Conservation (phyloP, 2,113 vertebrate species). For the Lophura nycthemera region DNA sequence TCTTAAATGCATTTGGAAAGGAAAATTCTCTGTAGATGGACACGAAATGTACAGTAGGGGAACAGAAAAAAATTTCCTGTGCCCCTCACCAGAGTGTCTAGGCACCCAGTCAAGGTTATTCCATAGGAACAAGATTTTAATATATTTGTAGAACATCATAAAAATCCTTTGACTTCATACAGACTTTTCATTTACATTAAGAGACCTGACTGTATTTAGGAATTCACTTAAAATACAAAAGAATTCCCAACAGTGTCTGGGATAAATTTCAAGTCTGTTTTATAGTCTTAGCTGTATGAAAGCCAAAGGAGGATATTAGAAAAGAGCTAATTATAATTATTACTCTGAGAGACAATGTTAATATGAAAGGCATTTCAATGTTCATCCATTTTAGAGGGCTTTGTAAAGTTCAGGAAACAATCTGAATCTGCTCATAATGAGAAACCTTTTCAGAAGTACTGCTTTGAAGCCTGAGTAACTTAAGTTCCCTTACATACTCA, state of each 20-base stretch:
- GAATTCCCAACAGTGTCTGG: constrained; percentile 20
- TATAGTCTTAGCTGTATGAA: constrained; percentile 42
- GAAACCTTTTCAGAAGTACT: neutral
- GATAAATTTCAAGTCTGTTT: constrained; percentile 53
- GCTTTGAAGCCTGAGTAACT: neutral
- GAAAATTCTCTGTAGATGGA: neutral
- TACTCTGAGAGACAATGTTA: constrained; percentile 39
- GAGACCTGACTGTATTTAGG: constrained; percentile 41
- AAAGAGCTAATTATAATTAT: constrained; percentile 67
- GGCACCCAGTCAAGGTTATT: constrained; percentile 7
- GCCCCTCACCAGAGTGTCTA: neutral
- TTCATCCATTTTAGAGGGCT: constrained; percentile 36
- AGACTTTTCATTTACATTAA: constrained; percentile 29
- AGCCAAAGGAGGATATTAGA: constrained; percentile 61
- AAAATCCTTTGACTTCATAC: neutral
- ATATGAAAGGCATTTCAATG: constrained; percentile 58
- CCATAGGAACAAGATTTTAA: neutral
- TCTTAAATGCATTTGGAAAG: neutral
- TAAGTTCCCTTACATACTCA: neutral
- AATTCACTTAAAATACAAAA: constrained; percentile 52
- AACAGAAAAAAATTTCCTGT: neutral
- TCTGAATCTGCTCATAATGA: neutral
- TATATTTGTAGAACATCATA: neutral
- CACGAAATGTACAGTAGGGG: neutral
- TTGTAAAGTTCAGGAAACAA: constrained; percentile 31